Evolutionary conservation across 2,797 vertebrate genomes (phyloP).

Genomic region (Phyllotis vaccarum): DNA sequence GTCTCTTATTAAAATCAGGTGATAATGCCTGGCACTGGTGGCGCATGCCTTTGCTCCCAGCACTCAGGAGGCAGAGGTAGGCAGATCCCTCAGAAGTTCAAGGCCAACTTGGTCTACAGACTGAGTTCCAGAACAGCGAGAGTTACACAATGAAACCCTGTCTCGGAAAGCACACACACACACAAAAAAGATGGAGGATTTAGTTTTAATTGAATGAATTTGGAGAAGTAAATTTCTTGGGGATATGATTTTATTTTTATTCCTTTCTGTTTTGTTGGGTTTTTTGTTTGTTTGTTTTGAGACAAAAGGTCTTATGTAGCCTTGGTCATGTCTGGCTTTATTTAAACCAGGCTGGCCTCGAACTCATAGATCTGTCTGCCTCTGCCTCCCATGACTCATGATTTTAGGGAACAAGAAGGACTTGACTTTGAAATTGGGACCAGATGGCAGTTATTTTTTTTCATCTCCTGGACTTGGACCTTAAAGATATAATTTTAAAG

Average conservation of each 20-base stretch:
- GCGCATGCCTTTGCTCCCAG: background rate
- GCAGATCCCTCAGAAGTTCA: background rate
- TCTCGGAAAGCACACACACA: background rate
- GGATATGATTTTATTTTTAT: conserved; percentile 9
- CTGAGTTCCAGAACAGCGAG: background rate
- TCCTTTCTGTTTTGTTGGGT: background rate
- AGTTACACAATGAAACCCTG: background rate
- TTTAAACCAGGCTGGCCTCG: background rate
- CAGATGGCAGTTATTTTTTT: conserved; percentile 1
- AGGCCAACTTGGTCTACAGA: too few relatives aligned
- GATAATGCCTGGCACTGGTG: background rate
- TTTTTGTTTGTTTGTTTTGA: background rate
- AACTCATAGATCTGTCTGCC: background rate
- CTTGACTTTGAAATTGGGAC: conserved; percentile 48
- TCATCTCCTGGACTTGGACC: conserved; percentile 36
- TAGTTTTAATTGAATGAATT: conserved; percentile 21
- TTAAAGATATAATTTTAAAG: conserved; percentile 56
- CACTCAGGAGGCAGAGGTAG: background rate
- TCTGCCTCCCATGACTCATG: background rate
- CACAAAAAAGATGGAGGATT: background rate
- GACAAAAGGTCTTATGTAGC: background rate
- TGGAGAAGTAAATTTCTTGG: conserved; percentile 33
- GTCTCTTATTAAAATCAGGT: background rate
- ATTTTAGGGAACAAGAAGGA: background rate
- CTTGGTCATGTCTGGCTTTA: background rate